A percentile compares a stretch with the other conserved stretches of the same genome.
Evolutionary conservation across 2,797 vertebrate species (phyloP).

Genomic region (Eremophila alpestris): DNA sequence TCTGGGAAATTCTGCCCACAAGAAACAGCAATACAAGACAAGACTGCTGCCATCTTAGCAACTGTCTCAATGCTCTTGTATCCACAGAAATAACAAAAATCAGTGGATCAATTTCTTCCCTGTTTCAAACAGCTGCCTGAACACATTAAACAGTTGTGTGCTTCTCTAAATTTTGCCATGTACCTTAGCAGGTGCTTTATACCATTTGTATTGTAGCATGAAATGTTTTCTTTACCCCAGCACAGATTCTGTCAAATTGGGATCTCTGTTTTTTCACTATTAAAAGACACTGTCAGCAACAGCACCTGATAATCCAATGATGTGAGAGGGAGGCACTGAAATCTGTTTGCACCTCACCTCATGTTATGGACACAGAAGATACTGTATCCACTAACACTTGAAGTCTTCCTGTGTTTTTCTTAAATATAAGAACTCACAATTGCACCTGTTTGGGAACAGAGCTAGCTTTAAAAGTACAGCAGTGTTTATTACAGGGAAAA

Average conservation of each 20-base stretch:
- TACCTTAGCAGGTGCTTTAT: neutral
- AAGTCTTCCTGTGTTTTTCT: slow-evolving; percentile 6
- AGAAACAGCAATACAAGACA: neutral
- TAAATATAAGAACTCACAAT: slow-evolving; percentile 6
- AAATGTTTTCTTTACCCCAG: neutral
- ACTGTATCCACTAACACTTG: slow-evolving; percentile 15
- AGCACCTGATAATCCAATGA: neutral
- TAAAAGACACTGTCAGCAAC: neutral
- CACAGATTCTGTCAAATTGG: neutral
- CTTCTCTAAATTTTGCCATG: neutral
- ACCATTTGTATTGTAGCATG: neutral
- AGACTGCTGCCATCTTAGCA: neutral
- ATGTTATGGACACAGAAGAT: neutral
- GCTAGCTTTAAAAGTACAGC: neutral
- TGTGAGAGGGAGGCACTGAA: neutral
- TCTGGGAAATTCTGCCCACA: neutral
- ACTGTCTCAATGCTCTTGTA: neutral
- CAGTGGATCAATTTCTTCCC: neutral
- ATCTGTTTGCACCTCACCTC: slow-evolving; percentile 26
- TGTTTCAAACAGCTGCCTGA: neutral
- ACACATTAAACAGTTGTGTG: neutral
- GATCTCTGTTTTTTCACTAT: neutral
- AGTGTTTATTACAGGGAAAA: neutral
- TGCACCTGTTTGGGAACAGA: neutral
- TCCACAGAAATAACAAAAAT: neutral